Conservation (phyloP, 30 jellyfish, hydroid and myxozoan genomes). For the Clytia hemisphaerica region DNA sequence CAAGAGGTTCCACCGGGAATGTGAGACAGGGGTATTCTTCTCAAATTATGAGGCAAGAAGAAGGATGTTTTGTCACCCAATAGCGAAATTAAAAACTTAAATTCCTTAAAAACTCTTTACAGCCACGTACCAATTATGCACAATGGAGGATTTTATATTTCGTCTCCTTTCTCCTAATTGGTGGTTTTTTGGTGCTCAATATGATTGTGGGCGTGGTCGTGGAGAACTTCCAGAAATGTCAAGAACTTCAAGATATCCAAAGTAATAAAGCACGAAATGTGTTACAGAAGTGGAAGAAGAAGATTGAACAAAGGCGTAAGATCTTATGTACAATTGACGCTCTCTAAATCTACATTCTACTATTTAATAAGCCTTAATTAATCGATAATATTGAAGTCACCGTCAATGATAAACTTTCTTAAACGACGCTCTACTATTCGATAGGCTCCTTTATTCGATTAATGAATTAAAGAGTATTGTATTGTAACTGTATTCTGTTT, state of each 20-base stretch:
- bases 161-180: slow-evolving; percentile 70
- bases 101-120: background rate
- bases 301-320: slow-evolving; percentile 32
- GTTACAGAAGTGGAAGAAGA: slow-evolving; percentile 62
- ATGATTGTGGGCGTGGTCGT: slow-evolving; percentile 90
- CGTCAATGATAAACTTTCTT: too few relatives aligned
- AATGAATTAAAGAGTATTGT: too few relatives aligned
- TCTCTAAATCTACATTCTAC: too few relatives aligned
- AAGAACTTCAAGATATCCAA: slow-evolving; percentile 62
- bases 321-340: background rate
- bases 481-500: too few relatives aligned
- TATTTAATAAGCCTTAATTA: too few relatives aligned
- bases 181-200: slow-evolving; percentile 75
- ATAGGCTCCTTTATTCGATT: too few relatives aligned
- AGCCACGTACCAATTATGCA: slow-evolving; percentile 56
- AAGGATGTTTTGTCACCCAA: too few relatives aligned
- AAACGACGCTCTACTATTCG: too few relatives aligned
- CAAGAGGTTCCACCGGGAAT: too few relatives aligned
- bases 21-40: too few relatives aligned
- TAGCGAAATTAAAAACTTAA: background rate
- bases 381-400: too few relatives aligned
- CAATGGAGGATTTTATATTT: slow-evolving; percentile 62
- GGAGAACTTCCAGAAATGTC: slow-evolving; percentile 74
- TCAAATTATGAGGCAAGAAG: too few relatives aligned
- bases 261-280: slow-evolving; percentile 52